phyloP scores from a whole-genome alignment of 2,888 invertebrate genomes.

The Eilema caniola region DNA sequence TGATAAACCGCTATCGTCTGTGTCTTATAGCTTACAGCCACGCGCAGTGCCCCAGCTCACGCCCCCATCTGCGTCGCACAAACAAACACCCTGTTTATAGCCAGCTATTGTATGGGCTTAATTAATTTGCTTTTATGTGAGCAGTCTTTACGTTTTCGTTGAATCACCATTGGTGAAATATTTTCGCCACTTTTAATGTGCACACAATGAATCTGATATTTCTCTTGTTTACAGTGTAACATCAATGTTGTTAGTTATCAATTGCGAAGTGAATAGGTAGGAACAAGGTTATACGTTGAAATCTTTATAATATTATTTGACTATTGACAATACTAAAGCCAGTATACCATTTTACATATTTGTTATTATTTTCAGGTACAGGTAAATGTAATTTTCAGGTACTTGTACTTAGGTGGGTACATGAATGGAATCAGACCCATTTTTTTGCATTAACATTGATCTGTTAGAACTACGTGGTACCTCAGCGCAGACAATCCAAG shows the following conservation, averaged over 20 bases:
- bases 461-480: no score
- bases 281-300: background rate
- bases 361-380: no score
- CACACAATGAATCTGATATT: slow-evolving; percentile 25
- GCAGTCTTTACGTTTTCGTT: slow-evolving; percentile 64
- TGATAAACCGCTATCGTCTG: slow-evolving; percentile 16
- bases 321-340: no score
- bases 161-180: slow-evolving; percentile 58
- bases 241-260: background rate
- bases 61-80: slow-evolving; percentile 59
- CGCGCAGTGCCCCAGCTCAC: slow-evolving; percentile 39
- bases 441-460: no score
- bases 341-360: no score
- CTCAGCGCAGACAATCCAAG: no score
- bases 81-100: slow-evolving; percentile 73
- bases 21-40: slow-evolving; percentile 12
- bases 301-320: background rate
- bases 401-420: no score
- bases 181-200: slow-evolving; percentile 44
- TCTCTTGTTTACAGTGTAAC: slow-evolving; percentile 12
- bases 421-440: no score
- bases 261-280: background rate
- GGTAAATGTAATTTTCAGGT: no score
- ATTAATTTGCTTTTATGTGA: slow-evolving; percentile 81
- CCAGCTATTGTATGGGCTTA: slow-evolving; percentile 72